A percentile compares a stretch with the other conserved stretches of the same genome.
Evolutionary conservation across 2,797 vertebrate genomes (phyloP).

Genomic region (Smutsia temminckii): DNA sequence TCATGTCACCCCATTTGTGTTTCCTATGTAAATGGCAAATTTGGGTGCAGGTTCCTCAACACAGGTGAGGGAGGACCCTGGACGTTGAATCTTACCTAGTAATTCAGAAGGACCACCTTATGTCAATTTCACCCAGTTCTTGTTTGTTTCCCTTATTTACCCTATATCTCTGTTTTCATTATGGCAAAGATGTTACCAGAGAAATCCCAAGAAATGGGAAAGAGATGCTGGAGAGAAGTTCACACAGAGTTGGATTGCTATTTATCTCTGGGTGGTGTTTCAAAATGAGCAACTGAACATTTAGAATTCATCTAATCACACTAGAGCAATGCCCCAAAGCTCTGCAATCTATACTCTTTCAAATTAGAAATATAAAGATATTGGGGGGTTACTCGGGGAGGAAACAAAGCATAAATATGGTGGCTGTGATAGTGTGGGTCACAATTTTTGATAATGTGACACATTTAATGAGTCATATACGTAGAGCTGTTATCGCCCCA

Average conservation of each 20-base stretch:
- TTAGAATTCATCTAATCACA: conserved; percentile 40
- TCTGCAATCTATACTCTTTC: conserved; percentile 62
- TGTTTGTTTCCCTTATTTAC: neutral
- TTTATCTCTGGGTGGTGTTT: conserved; percentile 20
- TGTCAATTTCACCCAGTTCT: neutral
- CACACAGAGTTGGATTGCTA: neutral
- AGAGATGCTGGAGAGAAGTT: neutral
- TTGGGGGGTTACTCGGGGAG: neutral
- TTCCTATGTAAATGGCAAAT: neutral
- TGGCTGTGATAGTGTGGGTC: conserved; percentile 75
- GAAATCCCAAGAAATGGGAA: neutral
- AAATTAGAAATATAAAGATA: conserved; percentile 74
- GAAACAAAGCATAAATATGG: conserved; percentile 79
- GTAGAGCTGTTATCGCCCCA: conserved; percentile 81
- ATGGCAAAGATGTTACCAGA: neutral
- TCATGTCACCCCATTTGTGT: neutral
- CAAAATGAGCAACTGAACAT: neutral
- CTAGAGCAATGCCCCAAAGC: conserved; percentile 57
- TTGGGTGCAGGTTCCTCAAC: neutral
- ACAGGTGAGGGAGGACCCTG: neutral
- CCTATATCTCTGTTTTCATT: neutral
- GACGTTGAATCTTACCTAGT: neutral
- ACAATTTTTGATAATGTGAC: conserved; percentile 81
- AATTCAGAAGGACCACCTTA: neutral
- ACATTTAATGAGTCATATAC: conserved; percentile 83